A percentile compares a stretch with the other conserved stretches of the same genome.
phyloP scores from a whole-genome alignment of 2,797 vertebrate genomes.

The Dendrocincla tyrannina region DNA sequence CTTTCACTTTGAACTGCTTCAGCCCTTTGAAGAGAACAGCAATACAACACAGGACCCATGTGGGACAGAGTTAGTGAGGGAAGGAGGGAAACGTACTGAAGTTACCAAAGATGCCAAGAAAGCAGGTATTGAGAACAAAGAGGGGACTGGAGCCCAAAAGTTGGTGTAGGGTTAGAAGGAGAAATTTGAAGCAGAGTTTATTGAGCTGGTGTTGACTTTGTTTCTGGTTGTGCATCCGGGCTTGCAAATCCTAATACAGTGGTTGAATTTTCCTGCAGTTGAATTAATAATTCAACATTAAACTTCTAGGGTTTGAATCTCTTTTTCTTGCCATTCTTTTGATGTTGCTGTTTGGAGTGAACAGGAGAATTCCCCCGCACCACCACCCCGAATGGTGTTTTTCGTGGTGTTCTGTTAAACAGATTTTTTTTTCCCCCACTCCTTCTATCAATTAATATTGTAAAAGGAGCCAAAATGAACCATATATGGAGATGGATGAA shows the following conservation, averaged over 20 bases:
- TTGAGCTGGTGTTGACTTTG: not conserved
- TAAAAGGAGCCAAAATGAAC: not conserved
- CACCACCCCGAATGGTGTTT: not conserved
- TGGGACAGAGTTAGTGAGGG: not conserved
- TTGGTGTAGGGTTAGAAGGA: accelerated
- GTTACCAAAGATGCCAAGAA: not conserved
- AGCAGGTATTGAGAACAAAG: accelerated
- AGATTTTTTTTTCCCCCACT: not conserved
- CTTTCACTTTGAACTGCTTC: not conserved
- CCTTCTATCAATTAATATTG: not conserved
- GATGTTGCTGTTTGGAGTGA: not conserved
- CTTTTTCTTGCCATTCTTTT: not conserved
- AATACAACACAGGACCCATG: accelerated
- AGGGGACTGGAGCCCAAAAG: not conserved
- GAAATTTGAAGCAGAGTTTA: not conserved
- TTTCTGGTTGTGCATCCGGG: not conserved
- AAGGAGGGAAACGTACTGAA: not conserved
- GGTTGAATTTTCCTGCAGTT: not conserved
- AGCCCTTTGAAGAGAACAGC: not conserved
- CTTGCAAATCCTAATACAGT: not conserved
- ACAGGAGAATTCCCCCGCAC: not conserved
- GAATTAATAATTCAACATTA: not conserved
- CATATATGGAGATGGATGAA: not conserved
- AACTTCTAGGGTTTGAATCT: not conserved
- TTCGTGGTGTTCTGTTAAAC: not conserved